Base-by-base conservation (phyloP, 2,797 vertebrate species). In the Heteromormyrus szaboi region DNA sequence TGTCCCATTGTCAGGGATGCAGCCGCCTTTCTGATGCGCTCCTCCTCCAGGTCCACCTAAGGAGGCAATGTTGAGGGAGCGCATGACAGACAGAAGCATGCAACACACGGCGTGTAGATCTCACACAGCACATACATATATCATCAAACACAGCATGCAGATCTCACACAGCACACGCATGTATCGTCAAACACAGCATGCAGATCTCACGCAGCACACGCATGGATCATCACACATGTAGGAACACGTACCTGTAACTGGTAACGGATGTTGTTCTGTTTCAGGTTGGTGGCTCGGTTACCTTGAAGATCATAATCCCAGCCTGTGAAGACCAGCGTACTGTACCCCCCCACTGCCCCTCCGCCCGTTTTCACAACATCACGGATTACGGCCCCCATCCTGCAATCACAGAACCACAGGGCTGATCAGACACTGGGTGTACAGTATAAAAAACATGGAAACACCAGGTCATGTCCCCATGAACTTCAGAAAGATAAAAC, bases 41-140 rank as follows among this genome's bases (percentile, higher is more conserved):
- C 95, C 90, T 98, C 97, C 91, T 98, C 97, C 87, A 98, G 94
- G 83, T 98, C 97, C 93, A 98, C 93, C 97, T 98, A 91, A 29
- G 84, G 51, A 22, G 84, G 65, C 25, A 1, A 79, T 50, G 46
- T 46, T n/a, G 8, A 84, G n/a, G 22, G 44, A 29, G n/a, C 0
- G 19, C 1, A 25, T 46, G 7, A 25, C 19, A 50, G 44, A 83
- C 6, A 19, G 17, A 2, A 46, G 12, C 37, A 48, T 0, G 17
- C 79, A 22, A 41, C 62, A 65, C 22, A 29, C 1, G 6, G 9
- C 2, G 0, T 59, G n/a, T 7, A 59, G 56, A 54, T 54, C 3
- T 54, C 3, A 54, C 0, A 0, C 1, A 4, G 14, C 53, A 54
- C 53, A 29, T 1, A 0, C 68, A 54, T 22, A 6, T 9, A 17